Conservation (phyloP, 2,113 vertebrate species). For the Gopherus flavomarginatus region DNA sequence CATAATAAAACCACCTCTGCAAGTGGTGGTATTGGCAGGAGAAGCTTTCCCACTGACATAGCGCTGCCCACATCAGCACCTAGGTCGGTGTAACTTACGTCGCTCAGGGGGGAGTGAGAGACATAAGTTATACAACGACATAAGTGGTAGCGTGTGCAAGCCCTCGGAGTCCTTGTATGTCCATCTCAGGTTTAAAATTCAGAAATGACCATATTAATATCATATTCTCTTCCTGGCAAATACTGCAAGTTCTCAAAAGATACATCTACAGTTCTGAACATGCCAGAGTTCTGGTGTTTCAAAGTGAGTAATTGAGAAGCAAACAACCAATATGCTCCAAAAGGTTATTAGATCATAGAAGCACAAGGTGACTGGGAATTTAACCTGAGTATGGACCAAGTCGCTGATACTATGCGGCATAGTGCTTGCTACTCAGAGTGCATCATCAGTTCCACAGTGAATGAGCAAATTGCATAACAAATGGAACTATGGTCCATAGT, state of each 20-base stretch:
- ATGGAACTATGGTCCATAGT: neutral
- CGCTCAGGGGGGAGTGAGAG: too few relatives aligned
- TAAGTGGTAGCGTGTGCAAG: too few relatives aligned
- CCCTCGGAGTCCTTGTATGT: constrained; percentile 58
- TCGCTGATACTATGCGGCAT: neutral
- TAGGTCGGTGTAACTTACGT: too few relatives aligned
- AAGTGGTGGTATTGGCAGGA: too few relatives aligned
- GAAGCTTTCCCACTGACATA: too few relatives aligned
- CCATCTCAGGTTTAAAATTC: constrained; percentile 74
- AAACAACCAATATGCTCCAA: neutral
- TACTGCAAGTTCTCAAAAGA: constrained; percentile 65
- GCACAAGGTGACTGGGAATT: neutral
- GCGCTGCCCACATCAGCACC: too few relatives aligned
- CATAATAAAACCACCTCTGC: too few relatives aligned
- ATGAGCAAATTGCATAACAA: neutral
- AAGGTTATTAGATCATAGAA: neutral
- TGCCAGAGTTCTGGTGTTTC: constrained; percentile 42
- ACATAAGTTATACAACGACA: too few relatives aligned
- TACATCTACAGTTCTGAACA: constrained; percentile 71
- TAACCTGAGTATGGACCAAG: neutral
- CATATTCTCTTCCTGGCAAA: constrained; percentile 71
- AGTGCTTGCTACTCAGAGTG: neutral
- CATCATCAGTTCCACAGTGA: neutral
- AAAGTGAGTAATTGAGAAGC: constrained; percentile 40
- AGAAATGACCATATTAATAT: constrained; percentile 71